Conservation (phyloP, 1,140 invertebrate genomes). For the Drosophila nigrodunni region DNA sequence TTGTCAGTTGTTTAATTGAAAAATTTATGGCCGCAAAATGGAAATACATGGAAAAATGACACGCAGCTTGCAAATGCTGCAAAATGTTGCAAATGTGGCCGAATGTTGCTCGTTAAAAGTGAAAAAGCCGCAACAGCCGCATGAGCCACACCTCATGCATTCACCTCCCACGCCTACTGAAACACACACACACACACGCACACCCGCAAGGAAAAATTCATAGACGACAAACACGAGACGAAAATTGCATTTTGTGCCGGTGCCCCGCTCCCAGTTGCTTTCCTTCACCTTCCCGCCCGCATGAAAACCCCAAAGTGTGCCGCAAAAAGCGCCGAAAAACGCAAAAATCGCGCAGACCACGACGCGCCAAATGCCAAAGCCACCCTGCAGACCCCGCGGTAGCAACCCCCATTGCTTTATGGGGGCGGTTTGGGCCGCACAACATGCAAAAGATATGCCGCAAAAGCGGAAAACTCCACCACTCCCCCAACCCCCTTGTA, state of each 20-base stretch:
- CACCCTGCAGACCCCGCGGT: conserved; percentile 26
- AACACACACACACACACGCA: conserved; percentile 25
- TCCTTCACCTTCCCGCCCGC: background rate
- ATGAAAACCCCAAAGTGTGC: conserved; percentile 61
- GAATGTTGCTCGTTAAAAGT: conserved; percentile 74
- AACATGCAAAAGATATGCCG: conserved; percentile 82
- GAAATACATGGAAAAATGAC: conserved; percentile 67
- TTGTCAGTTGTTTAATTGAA: conserved; percentile 66
- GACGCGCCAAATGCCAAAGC: conserved; percentile 48
- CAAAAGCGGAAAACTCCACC: conserved; percentile 74
- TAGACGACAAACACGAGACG: conserved; percentile 79
- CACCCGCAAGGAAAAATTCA: conserved; percentile 67
- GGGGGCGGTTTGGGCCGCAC: conserved; percentile 49
- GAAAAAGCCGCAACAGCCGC: conserved; percentile 80
- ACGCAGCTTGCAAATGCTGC: conserved; percentile 53
- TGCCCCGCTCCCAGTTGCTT: background rate
- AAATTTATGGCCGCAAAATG: conserved; percentile 52
- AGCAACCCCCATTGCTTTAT: conserved; percentile 17
- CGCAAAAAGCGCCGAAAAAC: conserved; percentile 49
- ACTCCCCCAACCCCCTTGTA: conserved; percentile 2
- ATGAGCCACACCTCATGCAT: conserved; percentile 57
- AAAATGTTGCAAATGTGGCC: conserved; percentile 40
- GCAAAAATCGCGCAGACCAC: conserved; percentile 47
- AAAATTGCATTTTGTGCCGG: conserved; percentile 71
- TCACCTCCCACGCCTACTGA: background rate